phyloP scores from a whole-genome alignment of 64 coral and sea anemone species.

The Trachythela sp. region DNA sequence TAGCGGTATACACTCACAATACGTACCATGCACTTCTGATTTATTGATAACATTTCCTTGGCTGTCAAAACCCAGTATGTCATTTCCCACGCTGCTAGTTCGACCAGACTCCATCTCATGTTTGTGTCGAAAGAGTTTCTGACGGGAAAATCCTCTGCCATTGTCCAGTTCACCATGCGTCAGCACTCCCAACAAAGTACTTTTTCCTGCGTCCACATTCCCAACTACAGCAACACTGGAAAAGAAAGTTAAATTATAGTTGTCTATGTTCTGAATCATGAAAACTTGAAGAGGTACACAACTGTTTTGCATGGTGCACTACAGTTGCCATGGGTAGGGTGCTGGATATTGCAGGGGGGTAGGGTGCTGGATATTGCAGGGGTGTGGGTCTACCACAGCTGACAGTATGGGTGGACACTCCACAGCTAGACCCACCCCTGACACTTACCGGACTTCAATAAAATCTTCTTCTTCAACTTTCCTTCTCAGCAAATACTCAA shows the following conservation, averaged over 20 bases:
- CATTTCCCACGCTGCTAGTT: constrained; percentile 97
- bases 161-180: constrained; percentile 98
- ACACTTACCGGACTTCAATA: constrained; percentile 92
- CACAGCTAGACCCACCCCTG: too few relatives aligned
- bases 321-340: too few relatives aligned
- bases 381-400: too few relatives aligned
- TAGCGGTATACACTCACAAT: background rate
- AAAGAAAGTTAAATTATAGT: background rate
- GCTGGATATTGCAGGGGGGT: too few relatives aligned
- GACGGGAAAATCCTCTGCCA: constrained; percentile 82
- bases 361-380: too few relatives aligned
- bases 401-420: too few relatives aligned
- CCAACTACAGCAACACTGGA: constrained; percentile 93
- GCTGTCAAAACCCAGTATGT: constrained; percentile 94
- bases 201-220: constrained; percentile 98
- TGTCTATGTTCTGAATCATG: background rate
- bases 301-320: too few relatives aligned
- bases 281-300: too few relatives aligned
- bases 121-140: constrained; percentile 83
- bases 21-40: constrained; percentile 78
- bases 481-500: constrained; percentile 77
- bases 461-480: constrained; percentile 94
- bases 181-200: constrained; percentile 87
- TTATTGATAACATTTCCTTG: constrained; percentile 92
- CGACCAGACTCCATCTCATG: constrained; percentile 99